phyloP scores from a whole-genome alignment of 2,797 vertebrate genomes.

The Ataeniobius toweri region DNA sequence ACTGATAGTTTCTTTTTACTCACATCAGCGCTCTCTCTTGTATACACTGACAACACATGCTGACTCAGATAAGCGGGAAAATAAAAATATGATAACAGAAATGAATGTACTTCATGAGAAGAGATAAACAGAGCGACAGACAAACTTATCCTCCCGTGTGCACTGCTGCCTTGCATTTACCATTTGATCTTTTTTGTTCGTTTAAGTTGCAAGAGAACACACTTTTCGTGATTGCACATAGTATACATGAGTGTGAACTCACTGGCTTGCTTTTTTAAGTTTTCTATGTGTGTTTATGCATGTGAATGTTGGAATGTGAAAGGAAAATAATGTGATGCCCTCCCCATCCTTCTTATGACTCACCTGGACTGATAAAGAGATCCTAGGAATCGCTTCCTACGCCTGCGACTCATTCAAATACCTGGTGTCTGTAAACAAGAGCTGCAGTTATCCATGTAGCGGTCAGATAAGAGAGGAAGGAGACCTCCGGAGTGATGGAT shows the following conservation, averaged over 20 bases:
- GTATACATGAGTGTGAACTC: constrained; percentile 17
- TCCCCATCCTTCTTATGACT: constrained; percentile 69
- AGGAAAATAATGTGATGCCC: constrained; percentile 57
- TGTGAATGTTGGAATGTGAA: constrained; percentile 41
- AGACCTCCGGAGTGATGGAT: constrained; percentile 81
- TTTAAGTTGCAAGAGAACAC: constrained; percentile 61
- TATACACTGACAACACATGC: constrained; percentile 75
- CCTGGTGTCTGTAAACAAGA: constrained; percentile 76
- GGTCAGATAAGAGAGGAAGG: constrained; percentile 78
- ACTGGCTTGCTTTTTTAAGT: constrained; percentile 3
- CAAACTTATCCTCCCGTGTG: constrained; percentile 64
- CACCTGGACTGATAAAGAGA: constrained; percentile 75
- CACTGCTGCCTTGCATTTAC: constrained; percentile 50
- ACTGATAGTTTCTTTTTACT: constrained; percentile 52
- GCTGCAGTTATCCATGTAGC: constrained; percentile 78
- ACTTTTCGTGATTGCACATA: constrained; percentile 19
- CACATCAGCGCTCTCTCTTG: constrained; percentile 72
- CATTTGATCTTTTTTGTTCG: constrained; percentile 46
- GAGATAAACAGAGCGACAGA: constrained; percentile 73
- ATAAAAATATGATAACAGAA: constrained; percentile 74
- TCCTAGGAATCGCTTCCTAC: constrained; percentile 74
- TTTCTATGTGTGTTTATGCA: constrained; percentile 3
- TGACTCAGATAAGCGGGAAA: constrained; percentile 72
- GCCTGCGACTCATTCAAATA: constrained; percentile 77
- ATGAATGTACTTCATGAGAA: constrained; percentile 77